Evolutionary conservation across 2,888 invertebrate species (phyloP).

Genomic region (Lordiphosa andalusiaca): DNA sequence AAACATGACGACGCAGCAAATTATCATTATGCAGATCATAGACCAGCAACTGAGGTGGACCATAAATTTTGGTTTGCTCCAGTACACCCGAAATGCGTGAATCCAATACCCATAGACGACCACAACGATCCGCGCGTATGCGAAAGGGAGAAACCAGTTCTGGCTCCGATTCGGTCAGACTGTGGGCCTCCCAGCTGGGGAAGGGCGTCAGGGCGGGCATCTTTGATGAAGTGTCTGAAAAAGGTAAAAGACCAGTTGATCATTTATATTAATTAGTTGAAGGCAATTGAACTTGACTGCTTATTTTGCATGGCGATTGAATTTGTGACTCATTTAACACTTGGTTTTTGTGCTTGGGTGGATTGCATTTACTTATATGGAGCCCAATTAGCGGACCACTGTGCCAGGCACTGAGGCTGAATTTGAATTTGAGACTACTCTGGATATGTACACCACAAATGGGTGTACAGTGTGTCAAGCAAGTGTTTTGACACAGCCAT

Average conservation of each 20-base stretch:
- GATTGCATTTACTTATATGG: no score
- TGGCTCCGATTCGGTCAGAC: slow-evolving; percentile 82
- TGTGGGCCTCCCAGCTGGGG: slow-evolving; percentile 90
- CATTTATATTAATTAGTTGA: not conserved
- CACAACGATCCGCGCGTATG: slow-evolving; percentile 87
- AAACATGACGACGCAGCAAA: slow-evolving; percentile 84
- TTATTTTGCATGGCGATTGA: no score
- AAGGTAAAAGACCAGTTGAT: slow-evolving; percentile 1
- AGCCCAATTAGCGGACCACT: no score
- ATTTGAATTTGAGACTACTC: no score
- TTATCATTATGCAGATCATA: slow-evolving; percentile 88
- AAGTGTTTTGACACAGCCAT: no score
- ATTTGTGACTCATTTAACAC: no score
- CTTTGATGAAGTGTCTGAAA: slow-evolving; percentile 84
- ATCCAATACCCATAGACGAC: slow-evolving; percentile 89
- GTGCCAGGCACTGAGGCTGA: no score
- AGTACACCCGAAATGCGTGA: slow-evolving; percentile 85
- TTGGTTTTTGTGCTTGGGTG: no score
- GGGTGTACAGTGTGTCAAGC: no score
- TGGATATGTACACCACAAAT: no score
- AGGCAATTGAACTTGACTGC: no score
- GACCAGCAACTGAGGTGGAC: slow-evolving; percentile 85
- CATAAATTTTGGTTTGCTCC: slow-evolving; percentile 81
- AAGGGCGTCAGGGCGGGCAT: slow-evolving; percentile 88
- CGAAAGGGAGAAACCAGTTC: slow-evolving; percentile 89